Percentiles rank a stretch among this genome's conserved stretches.
phyloP scores from a whole-genome alignment of 1,140 invertebrate genomes.

The Danaus melanippus region DNA sequence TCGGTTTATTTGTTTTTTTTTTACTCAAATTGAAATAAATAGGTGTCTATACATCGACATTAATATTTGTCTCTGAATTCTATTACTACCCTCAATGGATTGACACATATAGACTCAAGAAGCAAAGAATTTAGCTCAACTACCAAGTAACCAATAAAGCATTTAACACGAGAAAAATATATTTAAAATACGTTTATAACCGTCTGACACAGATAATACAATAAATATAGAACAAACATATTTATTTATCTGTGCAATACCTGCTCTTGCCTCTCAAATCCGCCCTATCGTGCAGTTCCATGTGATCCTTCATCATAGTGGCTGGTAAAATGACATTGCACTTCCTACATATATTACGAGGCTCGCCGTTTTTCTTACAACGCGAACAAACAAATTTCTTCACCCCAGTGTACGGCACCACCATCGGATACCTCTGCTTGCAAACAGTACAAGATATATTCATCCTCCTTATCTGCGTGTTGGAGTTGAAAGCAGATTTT shows the following conservation, averaged over 20 bases:
- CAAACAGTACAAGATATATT: slow-evolving; percentile 36
- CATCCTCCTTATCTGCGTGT: slow-evolving; percentile 22
- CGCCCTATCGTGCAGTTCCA: slow-evolving; percentile 25
- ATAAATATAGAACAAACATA: too few relatives aligned
- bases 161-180: background rate
- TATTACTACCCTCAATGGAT: too few relatives aligned
- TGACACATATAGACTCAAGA: too few relatives aligned
- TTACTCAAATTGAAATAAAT: too few relatives aligned
- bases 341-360: slow-evolving; percentile 19
- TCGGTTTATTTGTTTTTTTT: too few relatives aligned
- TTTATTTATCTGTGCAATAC: slow-evolving; percentile 10
- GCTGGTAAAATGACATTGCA: slow-evolving; percentile 23
- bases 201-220: too few relatives aligned
- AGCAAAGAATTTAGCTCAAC: background rate
- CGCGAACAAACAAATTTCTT: slow-evolving; percentile 42
- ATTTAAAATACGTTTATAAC: background rate
- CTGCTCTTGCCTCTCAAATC: slow-evolving; percentile 30
- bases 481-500: slow-evolving; percentile 17
- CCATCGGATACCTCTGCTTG: slow-evolving; percentile 41
- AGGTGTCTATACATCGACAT: too few relatives aligned
- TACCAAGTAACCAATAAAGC: background rate
- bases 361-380: slow-evolving; percentile 37
- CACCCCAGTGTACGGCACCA: slow-evolving; percentile 26
- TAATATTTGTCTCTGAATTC: too few relatives aligned
- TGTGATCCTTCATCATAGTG: slow-evolving; percentile 23